Conservation (phyloP, 2,888 invertebrate genomes). For the Chymomyza procnemis region DNA sequence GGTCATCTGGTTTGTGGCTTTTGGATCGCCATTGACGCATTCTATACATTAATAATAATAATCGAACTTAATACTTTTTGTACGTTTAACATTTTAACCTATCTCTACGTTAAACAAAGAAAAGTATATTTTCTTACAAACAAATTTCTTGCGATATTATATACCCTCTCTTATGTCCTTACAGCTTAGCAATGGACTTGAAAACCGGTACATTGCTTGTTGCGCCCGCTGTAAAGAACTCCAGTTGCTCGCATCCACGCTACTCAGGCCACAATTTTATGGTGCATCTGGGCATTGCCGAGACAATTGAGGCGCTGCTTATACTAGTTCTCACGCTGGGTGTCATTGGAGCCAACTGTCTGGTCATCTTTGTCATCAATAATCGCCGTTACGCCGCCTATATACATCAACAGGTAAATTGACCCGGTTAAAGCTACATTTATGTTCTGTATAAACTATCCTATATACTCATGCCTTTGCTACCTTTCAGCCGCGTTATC, state of each 20-base stretch:
- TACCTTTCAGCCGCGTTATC: slow-evolving; percentile 87
- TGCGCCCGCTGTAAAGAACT: slow-evolving; percentile 89
- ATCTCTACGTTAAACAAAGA: too few relatives aligned
- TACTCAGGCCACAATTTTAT: slow-evolving; percentile 83
- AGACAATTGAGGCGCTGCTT: slow-evolving; percentile 87
- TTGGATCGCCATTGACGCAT: too few relatives aligned
- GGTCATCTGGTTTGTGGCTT: too few relatives aligned
- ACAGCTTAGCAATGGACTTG: slow-evolving; percentile 79
- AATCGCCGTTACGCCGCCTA: slow-evolving; percentile 90
- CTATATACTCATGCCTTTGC: background rate
- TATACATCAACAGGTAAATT: slow-evolving; percentile 89
- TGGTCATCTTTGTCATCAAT: slow-evolving; percentile 90
- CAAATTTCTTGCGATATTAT: too few relatives aligned
- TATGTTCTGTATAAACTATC: background rate
- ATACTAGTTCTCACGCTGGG: slow-evolving; percentile 88
- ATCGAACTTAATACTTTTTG: too few relatives aligned
- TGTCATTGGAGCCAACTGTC: slow-evolving; percentile 88
- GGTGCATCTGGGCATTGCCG: slow-evolving; percentile 83
- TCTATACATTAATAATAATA: too few relatives aligned
- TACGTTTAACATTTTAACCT: too few relatives aligned
- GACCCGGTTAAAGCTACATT: background rate
- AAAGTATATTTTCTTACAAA: too few relatives aligned
- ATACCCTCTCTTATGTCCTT: slow-evolving; percentile 30
- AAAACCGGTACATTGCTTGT: slow-evolving; percentile 84
- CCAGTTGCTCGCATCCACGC: slow-evolving; percentile 88